phyloP scores from a whole-genome alignment of 2,797 vertebrate genomes.

The Pampus argenteus region DNA sequence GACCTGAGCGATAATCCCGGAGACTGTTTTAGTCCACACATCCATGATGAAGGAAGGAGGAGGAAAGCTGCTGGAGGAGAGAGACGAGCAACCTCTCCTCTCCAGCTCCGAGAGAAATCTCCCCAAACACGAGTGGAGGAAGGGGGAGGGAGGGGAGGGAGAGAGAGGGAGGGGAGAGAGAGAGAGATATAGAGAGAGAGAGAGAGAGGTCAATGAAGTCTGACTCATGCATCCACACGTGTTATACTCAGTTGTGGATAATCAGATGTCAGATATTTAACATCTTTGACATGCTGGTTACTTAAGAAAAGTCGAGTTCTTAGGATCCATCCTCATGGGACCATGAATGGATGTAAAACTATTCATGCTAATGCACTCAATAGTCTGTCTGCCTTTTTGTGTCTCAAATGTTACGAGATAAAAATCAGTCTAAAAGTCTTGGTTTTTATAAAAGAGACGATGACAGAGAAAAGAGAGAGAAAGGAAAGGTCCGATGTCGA shows the following conservation, averaged over 20 bases:
- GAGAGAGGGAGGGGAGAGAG: not conserved
- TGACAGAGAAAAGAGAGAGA: no score
- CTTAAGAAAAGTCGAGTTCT: no score
- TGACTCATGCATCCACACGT: no score
- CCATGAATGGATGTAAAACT: no score
- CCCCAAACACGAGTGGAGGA: conserved; percentile 23
- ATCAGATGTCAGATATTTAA: no score
- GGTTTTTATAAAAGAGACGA: no score
- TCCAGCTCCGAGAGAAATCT: conserved; percentile 62
- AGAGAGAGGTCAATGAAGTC: conserved; percentile 2
- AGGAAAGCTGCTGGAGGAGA: conserved; percentile 51
- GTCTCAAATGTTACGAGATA: no score
- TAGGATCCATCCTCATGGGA: not conserved
- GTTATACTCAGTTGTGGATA: not conserved
- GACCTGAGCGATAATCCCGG: conserved; percentile 62
- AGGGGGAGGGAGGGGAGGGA: not conserved
- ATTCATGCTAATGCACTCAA: not conserved
- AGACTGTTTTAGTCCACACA: conserved; percentile 45
- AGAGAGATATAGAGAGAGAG: not conserved
- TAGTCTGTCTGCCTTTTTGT: no score
- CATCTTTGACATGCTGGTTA: no score
- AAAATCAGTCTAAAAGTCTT: no score
- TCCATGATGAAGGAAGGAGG: conserved; percentile 55
- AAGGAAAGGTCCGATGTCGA: no score
- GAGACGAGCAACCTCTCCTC: conserved; percentile 59